Conservation (phyloP, 2,113 vertebrate species). For the Dendrocopos noguchii region DNA sequence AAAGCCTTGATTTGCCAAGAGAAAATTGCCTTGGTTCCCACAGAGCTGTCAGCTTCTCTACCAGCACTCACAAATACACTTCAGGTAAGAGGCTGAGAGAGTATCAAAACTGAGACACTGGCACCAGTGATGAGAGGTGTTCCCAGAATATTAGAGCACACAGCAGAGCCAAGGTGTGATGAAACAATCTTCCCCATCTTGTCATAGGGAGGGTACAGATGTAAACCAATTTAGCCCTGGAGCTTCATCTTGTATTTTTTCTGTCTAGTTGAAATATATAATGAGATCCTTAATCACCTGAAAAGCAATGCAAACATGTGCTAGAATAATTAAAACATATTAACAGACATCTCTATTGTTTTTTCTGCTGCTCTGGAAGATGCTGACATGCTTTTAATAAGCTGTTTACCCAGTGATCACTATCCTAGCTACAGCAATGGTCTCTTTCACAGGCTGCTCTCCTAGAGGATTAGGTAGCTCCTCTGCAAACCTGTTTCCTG, state of each 20-base stretch:
- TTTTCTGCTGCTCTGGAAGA: conserved; percentile 5
- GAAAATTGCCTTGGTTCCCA: not conserved
- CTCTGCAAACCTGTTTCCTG: not conserved
- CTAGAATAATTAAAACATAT: not conserved
- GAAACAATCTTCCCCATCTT: not conserved
- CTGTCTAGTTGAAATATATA: not conserved
- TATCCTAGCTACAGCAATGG: not conserved
- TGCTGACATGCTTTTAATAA: not conserved
- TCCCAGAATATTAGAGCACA: not conserved
- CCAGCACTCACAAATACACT: not conserved
- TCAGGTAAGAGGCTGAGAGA: not conserved
- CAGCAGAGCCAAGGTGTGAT: not conserved
- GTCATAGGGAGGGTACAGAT: not conserved
- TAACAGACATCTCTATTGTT: not conserved
- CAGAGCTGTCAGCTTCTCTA: not conserved
- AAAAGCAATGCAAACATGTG: not conserved
- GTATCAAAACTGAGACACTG: not conserved
- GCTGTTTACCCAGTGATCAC: not conserved
- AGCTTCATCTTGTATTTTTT: not conserved
- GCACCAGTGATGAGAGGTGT: not conserved
- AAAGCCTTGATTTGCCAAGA: not conserved
- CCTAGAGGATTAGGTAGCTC: not conserved
- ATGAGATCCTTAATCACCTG: not conserved
- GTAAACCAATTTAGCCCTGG: not conserved
- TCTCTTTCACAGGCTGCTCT: not conserved